phyloP scores from a whole-genome alignment of 1,140 invertebrate species.

The Mactra quadrangularis region DNA sequence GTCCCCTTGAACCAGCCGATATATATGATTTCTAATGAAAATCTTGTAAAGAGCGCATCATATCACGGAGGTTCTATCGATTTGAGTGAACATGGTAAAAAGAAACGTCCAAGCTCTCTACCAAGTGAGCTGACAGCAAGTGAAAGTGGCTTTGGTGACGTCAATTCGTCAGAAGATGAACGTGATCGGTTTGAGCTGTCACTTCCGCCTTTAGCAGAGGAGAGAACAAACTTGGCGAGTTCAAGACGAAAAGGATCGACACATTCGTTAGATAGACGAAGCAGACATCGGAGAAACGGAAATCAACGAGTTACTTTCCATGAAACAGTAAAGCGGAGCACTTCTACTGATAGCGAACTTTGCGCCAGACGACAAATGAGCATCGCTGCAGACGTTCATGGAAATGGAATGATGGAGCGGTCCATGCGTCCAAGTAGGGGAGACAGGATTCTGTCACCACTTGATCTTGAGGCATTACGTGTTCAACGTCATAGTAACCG shows the following conservation, averaged over 20 bases:
- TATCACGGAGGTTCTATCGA: conserved; percentile 62
- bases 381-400: conserved; percentile 43
- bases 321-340: conserved; percentile 64
- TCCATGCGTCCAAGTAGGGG: neutral
- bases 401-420: neutral
- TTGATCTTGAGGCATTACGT: conserved; percentile 13
- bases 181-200: conserved; percentile 48
- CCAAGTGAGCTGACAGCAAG: conserved; percentile 60
- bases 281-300: conserved; percentile 57
- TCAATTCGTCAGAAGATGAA: conserved; percentile 62
- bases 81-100: conserved; percentile 24
- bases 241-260: conserved; percentile 45
- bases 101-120: conserved; percentile 61
- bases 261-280: conserved; percentile 55
- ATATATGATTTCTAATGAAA: conserved; percentile 67
- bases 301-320: conserved; percentile 75
- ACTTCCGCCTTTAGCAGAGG: conserved; percentile 58
- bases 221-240: conserved; percentile 49
- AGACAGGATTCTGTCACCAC: conserved; percentile 9
- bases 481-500: conserved; percentile 6
- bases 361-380: conserved; percentile 27
- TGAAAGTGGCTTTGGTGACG: conserved; percentile 60
- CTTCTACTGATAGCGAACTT: conserved; percentile 60
- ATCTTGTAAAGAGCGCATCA: conserved; percentile 66
- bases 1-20: conserved; percentile 71